Percentiles rank a stretch among this genome's conserved stretches.
These are phyloP conservation scores for Sialis lutaria DNA, from an alignment of 2,888 invertebrate genomes.

Conservation along the genomic window DNA sequence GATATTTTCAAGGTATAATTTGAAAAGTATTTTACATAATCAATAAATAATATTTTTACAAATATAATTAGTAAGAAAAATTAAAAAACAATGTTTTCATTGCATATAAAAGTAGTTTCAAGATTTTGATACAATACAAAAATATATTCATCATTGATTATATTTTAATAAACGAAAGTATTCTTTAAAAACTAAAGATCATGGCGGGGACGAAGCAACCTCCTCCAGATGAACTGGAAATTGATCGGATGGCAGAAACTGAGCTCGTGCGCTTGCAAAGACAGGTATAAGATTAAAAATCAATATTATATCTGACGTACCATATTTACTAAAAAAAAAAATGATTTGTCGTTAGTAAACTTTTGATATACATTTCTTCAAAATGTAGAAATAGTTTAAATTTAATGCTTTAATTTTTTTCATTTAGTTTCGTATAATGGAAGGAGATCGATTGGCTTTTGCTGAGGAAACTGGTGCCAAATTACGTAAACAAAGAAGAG, in stretches of 20 bases:
- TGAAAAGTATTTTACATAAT: too few relatives aligned
- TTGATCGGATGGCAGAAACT: constrained; percentile 61
- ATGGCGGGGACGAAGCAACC: constrained; percentile 18
- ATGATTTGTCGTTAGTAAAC: too few relatives aligned
- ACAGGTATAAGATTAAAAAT: constrained; percentile 30
- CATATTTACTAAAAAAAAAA: too few relatives aligned
- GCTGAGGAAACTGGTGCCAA: constrained; percentile 50
- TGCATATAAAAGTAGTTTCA: background rate
- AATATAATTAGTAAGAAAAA: background rate
- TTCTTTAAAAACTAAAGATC: constrained; percentile 4
- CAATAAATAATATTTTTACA: too few relatives aligned
- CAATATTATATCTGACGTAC: too few relatives aligned
- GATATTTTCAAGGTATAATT: too few relatives aligned
- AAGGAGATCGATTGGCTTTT: constrained; percentile 55
- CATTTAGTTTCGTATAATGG: constrained; percentile 58
- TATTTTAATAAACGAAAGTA: background rate
- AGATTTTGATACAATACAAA: background rate
- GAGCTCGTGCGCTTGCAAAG: constrained; percentile 63
- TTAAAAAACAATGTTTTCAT: background rate
- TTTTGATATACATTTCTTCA: too few relatives aligned
- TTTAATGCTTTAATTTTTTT: background rate
- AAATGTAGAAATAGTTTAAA: too few relatives aligned
- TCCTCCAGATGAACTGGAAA: constrained; percentile 45
- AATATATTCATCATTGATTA: background rate
- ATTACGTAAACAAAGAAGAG: constrained; percentile 41